A percentile compares a stretch with the other conserved stretches of the same genome.
Conservation (phyloP, 2,888 invertebrate species). For the Lasioglossum leucozonium region DNA sequence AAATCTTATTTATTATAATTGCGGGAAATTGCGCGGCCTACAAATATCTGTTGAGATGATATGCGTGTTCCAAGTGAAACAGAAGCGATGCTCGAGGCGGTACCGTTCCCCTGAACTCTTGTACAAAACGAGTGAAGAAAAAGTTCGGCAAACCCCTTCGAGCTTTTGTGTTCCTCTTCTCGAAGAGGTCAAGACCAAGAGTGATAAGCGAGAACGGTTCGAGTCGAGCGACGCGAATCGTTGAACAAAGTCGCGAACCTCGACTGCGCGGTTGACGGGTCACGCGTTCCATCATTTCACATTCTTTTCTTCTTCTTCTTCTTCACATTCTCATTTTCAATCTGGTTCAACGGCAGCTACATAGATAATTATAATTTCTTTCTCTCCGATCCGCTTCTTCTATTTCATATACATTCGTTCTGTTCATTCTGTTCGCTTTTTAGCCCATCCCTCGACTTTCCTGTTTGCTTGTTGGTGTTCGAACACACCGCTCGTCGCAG, state of each 20-base stretch:
- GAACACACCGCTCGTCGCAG: not conserved
- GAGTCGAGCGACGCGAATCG: not conserved
- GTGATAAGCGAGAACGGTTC: not conserved
- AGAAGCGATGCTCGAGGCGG: conserved; percentile 8
- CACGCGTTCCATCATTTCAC: not conserved
- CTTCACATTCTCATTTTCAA: not conserved
- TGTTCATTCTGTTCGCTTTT: not conserved
- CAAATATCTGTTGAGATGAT: conserved; percentile 81
- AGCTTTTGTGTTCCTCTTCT: not conserved
- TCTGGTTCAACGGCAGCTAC: not conserved
- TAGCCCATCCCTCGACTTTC: not conserved
- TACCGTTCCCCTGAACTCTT: not conserved
- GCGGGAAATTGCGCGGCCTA: conserved; percentile 73
- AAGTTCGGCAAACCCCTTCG: conserved; percentile 19
- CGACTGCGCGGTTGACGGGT: not conserved
- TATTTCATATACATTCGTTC: not conserved
- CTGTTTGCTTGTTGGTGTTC: not conserved
- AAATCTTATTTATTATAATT: conserved; percentile 69
- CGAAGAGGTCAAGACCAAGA: conserved; percentile 15
- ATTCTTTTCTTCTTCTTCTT: not conserved
- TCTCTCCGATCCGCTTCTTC: not conserved
- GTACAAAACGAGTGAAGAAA: not conserved
- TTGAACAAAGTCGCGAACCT: conserved; percentile 1
- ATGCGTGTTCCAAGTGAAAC: conserved; percentile 66
- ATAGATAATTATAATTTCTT: not conserved